These are phyloP conservation scores for Oscheius sp. DNA, from an alignment of 2,888 invertebrate genomes.

Conservation along the genomic window DNA sequence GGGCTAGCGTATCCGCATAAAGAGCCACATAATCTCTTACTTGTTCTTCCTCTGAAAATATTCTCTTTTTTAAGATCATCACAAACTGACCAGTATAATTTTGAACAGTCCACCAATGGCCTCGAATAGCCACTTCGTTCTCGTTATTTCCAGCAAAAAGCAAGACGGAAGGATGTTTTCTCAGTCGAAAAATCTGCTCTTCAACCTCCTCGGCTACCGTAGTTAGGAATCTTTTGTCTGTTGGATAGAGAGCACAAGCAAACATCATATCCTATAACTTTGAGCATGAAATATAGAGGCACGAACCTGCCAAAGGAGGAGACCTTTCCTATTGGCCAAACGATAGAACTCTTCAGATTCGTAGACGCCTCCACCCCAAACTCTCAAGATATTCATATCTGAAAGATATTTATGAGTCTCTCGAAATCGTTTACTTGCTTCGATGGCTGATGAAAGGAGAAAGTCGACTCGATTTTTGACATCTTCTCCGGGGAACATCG, in stretches of 20 bases:
- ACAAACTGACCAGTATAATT: constrained; percentile 30
- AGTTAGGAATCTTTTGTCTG: constrained; percentile 78
- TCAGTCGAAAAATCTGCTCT: constrained; percentile 73
- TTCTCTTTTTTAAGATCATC: neutral
- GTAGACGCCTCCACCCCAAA: constrained; percentile 98
- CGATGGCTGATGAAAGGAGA: constrained; percentile 48
- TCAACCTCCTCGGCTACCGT: constrained; percentile 81
- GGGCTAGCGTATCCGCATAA: constrained; percentile 82
- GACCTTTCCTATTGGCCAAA: constrained; percentile 76
- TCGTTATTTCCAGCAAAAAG: constrained; percentile 96
- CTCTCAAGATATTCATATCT: constrained; percentile 85
- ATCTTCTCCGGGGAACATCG: constrained; percentile 53
- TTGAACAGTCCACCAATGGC: constrained; percentile 42
- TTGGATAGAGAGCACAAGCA: constrained; percentile 93
- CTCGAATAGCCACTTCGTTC: constrained; percentile 82
- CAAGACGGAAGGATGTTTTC: constrained; percentile 85
- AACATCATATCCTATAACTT: constrained; percentile 84
- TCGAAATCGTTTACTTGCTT: constrained; percentile 38
- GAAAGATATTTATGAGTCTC: neutral
- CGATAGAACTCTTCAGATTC: constrained; percentile 88
- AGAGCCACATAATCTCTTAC: constrained; percentile 74
- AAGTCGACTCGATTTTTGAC: constrained; percentile 41
- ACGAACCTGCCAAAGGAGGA: constrained; percentile 86
- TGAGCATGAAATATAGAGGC: neutral
- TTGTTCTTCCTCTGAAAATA: constrained; percentile 40